phyloP scores from a whole-genome alignment of 1,140 invertebrate genomes.

The Bombus ignitus region DNA sequence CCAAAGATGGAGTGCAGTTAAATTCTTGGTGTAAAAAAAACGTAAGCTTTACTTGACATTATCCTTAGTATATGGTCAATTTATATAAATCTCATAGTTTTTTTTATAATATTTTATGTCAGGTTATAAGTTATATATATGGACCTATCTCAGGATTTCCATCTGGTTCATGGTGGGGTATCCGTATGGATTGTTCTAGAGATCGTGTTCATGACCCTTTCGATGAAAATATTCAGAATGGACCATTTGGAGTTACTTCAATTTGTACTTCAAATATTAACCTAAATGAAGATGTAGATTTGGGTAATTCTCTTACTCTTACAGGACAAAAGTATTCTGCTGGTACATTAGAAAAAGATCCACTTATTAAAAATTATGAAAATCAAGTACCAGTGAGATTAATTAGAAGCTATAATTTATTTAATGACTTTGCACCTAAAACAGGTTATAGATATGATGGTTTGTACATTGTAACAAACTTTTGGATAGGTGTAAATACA shows the following conservation, averaged over 20 bases:
- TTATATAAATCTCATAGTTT: constrained; percentile 10
- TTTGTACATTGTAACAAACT: constrained; percentile 73
- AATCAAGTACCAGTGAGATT: constrained; percentile 76
- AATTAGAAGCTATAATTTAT: constrained; percentile 75
- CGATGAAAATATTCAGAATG: constrained; percentile 72
- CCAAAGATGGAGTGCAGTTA: constrained; percentile 22
- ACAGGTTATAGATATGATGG: constrained; percentile 80
- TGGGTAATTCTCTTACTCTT: constrained; percentile 75
- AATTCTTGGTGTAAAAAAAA: constrained; percentile 39
- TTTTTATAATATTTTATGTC: constrained; percentile 30
- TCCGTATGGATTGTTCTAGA: constrained; percentile 79
- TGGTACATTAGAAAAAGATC: constrained; percentile 54
- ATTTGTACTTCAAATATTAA: constrained; percentile 74
- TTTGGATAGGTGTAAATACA: constrained; percentile 72
- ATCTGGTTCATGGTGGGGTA: constrained; percentile 80
- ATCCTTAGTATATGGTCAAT: not conserved
- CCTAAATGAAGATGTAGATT: constrained; percentile 72
- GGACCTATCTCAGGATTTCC: constrained; percentile 72
- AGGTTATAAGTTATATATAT: constrained; percentile 71
- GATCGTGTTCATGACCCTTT: constrained; percentile 76
- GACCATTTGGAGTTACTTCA: constrained; percentile 76
- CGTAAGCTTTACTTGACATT: constrained; percentile 22
- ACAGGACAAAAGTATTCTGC: constrained; percentile 71
- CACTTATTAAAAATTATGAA: constrained; percentile 74
- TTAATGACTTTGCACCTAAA: constrained; percentile 76